These are phyloP conservation scores for Eupithecia subumbrata DNA, from an alignment of 2,888 invertebrate genomes.

Conservation along the genomic window DNA sequence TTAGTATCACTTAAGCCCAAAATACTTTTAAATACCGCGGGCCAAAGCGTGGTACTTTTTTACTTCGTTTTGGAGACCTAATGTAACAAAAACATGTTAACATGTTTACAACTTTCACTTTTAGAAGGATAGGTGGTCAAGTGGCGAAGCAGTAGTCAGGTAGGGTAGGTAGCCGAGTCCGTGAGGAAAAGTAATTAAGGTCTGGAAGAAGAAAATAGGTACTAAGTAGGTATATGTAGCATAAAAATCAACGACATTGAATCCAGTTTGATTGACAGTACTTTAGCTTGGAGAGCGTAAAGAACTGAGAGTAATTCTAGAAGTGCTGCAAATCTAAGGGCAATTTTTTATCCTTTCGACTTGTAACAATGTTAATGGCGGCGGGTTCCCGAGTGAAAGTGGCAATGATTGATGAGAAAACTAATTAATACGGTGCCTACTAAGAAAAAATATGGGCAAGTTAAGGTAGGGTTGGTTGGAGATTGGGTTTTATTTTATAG, in stretches of 20 bases:
- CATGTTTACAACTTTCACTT: not conserved
- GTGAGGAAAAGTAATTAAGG: not conserved
- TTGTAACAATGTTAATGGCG: conserved; percentile 73
- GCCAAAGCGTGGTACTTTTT: too few relatives aligned
- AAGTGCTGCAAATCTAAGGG: conserved; percentile 24
- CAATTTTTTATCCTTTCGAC: conserved; percentile 53
- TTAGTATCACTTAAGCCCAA: too few relatives aligned
- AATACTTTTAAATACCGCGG: too few relatives aligned
- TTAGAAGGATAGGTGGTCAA: not conserved
- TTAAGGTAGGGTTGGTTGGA: conserved; percentile 46
- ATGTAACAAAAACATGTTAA: not conserved
- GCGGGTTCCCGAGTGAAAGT: conserved; percentile 64
- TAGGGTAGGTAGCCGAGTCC: not conserved
- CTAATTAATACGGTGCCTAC: conserved; percentile 74
- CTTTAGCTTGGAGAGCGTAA: not conserved
- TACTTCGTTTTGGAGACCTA: not conserved
- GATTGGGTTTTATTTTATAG: not conserved
- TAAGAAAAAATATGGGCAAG: conserved; percentile 66
- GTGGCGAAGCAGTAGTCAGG: not conserved
- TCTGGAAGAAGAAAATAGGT: not conserved
- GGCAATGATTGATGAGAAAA: conserved; percentile 76
- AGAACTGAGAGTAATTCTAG: conserved; percentile 6
- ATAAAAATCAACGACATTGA: not conserved
- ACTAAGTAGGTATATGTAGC: not conserved
- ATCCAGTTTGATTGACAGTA: conserved; percentile 11